Conservation (phyloP, 30 jellyfish, hydroid and myxozoan genomes). For the Hydractinia symbiolongicarpus region DNA sequence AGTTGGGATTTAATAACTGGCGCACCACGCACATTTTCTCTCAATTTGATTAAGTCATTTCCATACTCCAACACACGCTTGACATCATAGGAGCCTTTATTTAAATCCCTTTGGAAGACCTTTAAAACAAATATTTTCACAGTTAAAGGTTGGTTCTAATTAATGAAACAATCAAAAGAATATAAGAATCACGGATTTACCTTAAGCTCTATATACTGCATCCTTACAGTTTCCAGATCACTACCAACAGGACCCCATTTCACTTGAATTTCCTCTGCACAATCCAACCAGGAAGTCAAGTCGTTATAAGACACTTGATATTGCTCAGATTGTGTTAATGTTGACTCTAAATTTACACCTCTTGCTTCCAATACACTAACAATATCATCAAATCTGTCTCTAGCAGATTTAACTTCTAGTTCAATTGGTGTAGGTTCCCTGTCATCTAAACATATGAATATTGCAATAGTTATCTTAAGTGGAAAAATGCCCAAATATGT, state of each 20-base stretch:
- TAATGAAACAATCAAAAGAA: too few species aligned
- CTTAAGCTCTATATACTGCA: conserved; percentile 55
- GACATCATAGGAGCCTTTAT: conserved; percentile 57
- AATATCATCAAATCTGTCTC: conserved; percentile 86
- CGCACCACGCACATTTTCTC: conserved; percentile 65
- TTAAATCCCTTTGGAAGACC: conserved; percentile 73
- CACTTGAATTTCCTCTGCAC: conserved; percentile 59
- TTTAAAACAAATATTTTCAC: neutral
- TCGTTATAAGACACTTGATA: conserved; percentile 65
- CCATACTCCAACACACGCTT: conserved; percentile 55
- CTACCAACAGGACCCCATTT: conserved; percentile 47
- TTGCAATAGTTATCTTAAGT: neutral
- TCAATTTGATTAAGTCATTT: conserved; percentile 46
- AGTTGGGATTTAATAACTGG: conserved; percentile 43
- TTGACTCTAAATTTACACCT: conserved; percentile 81
- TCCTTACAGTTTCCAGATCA: conserved; percentile 43
- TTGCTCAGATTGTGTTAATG: conserved; percentile 83
- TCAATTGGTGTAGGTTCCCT: conserved; percentile 47
- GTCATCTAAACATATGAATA: conserved; percentile 20
- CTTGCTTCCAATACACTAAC: conserved; percentile 91
- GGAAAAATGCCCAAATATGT: neutral
- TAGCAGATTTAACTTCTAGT: conserved; percentile 60
- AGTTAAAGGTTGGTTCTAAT: neutral
- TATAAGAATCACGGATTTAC: conserved; percentile 22
- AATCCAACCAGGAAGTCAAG: conserved; percentile 64